phyloP scores from a whole-genome alignment of 2,888 invertebrate species.

The Drosophila flavopinicola region DNA sequence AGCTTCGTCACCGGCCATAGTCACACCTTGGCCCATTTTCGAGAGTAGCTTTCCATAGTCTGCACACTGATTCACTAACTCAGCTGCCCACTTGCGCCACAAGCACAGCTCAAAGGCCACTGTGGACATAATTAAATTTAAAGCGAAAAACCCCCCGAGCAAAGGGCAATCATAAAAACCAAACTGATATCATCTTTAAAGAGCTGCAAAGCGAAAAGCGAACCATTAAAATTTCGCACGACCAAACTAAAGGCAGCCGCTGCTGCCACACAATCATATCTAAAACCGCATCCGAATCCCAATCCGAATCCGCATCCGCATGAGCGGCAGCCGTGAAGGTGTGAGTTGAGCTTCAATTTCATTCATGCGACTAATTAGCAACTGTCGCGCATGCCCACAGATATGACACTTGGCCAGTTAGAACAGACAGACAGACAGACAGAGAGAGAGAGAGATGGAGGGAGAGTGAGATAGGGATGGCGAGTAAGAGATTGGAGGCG shows the following conservation, averaged over 20 bases:
- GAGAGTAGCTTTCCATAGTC: slow-evolving; percentile 45
- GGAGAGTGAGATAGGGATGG: not conserved
- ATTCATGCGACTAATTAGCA: slow-evolving; percentile 84
- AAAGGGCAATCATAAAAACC: slow-evolving; percentile 71
- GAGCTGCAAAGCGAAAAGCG: slow-evolving; percentile 54
- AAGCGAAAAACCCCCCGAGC: slow-evolving; percentile 47
- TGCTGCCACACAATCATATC: slow-evolving; percentile 29
- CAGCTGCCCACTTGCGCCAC: slow-evolving; percentile 28
- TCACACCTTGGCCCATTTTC: slow-evolving; percentile 40
- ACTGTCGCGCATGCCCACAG: slow-evolving; percentile 81
- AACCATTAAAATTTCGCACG: slow-evolving; percentile 80
- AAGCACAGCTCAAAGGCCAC: slow-evolving; percentile 11
- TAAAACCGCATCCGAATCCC: slow-evolving; percentile 28
- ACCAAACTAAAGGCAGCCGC: slow-evolving; percentile 61
- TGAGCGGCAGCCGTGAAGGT: slow-evolving; percentile 60
- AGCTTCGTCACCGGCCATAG: slow-evolving; percentile 6
- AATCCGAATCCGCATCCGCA: slow-evolving; percentile 19
- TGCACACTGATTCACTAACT: slow-evolving; percentile 37
- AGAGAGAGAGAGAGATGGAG: not conserved
- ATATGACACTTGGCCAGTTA: slow-evolving; percentile 50
- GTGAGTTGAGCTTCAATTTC: slow-evolving; percentile 82
- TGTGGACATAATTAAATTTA: slow-evolving; percentile 61
- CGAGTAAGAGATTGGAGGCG: not conserved
- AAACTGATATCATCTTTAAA: slow-evolving; percentile 59
- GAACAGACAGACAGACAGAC: slow-evolving; percentile 5